Percentiles rank a stretch among this genome's conserved stretches.
Evolutionary conservation across 2,888 invertebrate genomes (phyloP).

Genomic region (Myopa testacea): DNA sequence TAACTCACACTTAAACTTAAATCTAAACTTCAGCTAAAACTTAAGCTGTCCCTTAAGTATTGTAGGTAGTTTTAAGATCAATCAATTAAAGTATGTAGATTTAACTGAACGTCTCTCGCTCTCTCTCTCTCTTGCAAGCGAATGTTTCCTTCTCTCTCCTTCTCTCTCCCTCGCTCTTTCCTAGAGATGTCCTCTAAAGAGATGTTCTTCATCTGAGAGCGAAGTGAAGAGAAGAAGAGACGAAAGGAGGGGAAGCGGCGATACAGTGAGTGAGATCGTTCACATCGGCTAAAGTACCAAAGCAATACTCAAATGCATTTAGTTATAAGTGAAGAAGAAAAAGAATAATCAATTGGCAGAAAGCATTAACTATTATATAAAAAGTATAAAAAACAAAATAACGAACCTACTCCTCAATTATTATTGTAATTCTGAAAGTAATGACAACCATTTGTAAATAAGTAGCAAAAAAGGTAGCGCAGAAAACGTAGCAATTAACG

Average conservation of each 20-base stretch:
- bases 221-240: not conserved
- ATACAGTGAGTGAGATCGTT: not conserved
- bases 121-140: not conserved
- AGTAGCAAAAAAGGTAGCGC: not conserved
- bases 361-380: not conserved
- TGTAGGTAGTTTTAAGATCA: not conserved
- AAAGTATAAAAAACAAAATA: slow-evolving; percentile 39
- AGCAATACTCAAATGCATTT: slow-evolving; percentile 66
- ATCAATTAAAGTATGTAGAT: not conserved
- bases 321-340: not conserved
- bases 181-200: not conserved
- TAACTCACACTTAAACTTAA: not conserved
- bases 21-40: not conserved
- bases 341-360: not conserved
- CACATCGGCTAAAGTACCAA: slow-evolving; percentile 68
- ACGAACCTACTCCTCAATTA: slow-evolving; percentile 53
- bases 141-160: no score
- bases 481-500: not conserved
- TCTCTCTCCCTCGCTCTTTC: no score
- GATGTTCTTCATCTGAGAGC: not conserved
- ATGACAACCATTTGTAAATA: slow-evolving; percentile 26
- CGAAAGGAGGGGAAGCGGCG: slow-evolving; percentile 29
- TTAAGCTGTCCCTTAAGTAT: not conserved
- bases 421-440: slow-evolving; percentile 29
- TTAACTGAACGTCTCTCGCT: not conserved